Evolutionary conservation across 1,140 invertebrate species (phyloP), one percentile per base, ranked within the genome.

Genomic region (Lepidotrigona ventralis): DNA sequence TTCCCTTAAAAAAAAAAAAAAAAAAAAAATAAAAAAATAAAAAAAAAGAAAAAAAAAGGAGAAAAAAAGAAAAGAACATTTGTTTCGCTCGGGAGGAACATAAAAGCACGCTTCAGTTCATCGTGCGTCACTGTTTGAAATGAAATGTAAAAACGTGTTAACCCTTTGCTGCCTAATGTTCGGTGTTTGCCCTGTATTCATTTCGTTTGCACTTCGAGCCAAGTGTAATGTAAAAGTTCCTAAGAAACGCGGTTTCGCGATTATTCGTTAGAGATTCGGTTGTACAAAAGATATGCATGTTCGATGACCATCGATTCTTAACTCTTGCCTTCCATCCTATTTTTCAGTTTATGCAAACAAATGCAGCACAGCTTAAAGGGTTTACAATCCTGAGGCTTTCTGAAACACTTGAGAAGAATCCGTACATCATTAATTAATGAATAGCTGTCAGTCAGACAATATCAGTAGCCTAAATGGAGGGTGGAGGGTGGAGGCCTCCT

Each of bases 211-310:
- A 33, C 21, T 56, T 54, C 51, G 53, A 75, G 71, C 53, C 23
- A 29, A 69, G 51, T 54, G 15, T 15, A 51, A 74, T 33, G n/a
- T 60, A 69, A 70, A 60, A 26, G 19, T 21, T 71, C 12, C 15
- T 73, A 39, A 80, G 29, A 60, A 73, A 72, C 39, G 39, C 39
- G 39, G 26, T 79, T 69, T 56, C 69, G 26, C 8, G 51, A 70
- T 33, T 26, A 72, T 26, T 46, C 9, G 15, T 46, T 26, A 11
- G n/a, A 71, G 39, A 63, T 60, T 63, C 54, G n/a, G 3, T 53
- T 73, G 33, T 73, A 12, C 23, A 66, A 64, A 54, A 74, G 58
- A 81, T 66, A 75, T 81, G 70, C 58, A 79, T 79, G n/a, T 79
- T 70, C 21, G 19, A 58, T 53, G 46, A 2, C 14, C 15, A 12